Percentiles rank a stretch among this genome's conserved stretches.
Conservation (phyloP, 2,113 vertebrate species). For the Eurypyga helias region DNA sequence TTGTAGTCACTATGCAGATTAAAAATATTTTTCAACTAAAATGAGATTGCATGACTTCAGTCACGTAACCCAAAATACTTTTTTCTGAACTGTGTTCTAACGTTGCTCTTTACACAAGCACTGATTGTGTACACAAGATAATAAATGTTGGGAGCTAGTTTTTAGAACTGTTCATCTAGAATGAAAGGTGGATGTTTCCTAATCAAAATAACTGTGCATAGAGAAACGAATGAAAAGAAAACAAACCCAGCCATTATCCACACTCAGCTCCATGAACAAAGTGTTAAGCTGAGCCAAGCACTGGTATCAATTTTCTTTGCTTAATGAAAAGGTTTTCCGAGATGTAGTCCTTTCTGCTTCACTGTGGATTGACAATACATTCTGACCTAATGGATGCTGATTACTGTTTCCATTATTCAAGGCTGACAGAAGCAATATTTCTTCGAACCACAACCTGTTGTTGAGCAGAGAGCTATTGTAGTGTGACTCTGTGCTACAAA, state of each 20-base stretch:
- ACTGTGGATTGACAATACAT: constrained; percentile 61
- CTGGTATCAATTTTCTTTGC: constrained; percentile 59
- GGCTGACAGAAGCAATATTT: constrained; percentile 65
- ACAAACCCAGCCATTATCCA: constrained; percentile 53
- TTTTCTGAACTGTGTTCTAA: not conserved
- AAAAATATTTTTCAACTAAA: not conserved
- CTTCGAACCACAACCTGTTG: constrained; percentile 54
- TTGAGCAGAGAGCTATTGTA: constrained; percentile 14
- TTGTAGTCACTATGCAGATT: not conserved
- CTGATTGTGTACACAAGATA: not conserved
- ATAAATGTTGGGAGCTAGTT: constrained; percentile 11
- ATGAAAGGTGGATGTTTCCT: constrained; percentile 48
- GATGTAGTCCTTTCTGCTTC: constrained; percentile 62
- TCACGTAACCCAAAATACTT: not conserved
- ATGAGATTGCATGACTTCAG: not conserved
- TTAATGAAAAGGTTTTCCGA: constrained; percentile 58
- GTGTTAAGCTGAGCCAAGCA: constrained; percentile 31
- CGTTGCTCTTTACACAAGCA: not conserved
- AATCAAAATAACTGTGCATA: constrained; percentile 35
- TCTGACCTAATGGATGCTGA: constrained; percentile 68
- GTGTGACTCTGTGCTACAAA: constrained; percentile 21
- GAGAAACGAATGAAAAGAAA: constrained; percentile 34
- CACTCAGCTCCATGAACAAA: constrained; percentile 8
- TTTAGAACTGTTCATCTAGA: constrained; percentile 27
- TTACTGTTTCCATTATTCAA: constrained; percentile 59